Evolutionary conservation across 2,797 vertebrate genomes (phyloP).

Genomic region (Linurgus olivaceus): DNA sequence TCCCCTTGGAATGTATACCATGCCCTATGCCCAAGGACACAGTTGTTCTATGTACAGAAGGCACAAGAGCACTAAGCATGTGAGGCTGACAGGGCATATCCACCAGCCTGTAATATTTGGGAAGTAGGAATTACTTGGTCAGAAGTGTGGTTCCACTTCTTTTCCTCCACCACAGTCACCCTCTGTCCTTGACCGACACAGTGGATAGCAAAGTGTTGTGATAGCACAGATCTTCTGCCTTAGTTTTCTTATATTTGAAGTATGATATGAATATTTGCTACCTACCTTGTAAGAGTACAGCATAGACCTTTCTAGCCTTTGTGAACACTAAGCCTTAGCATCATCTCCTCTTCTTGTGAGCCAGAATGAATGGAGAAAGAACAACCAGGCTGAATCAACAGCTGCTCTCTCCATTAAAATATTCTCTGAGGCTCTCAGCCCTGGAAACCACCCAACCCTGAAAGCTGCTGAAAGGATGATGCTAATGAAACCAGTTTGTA

Average conservation of each 20-base stretch:
- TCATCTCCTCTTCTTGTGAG: not conserved
- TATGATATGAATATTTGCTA: not conserved
- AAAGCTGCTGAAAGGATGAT: not conserved
- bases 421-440: not conserved
- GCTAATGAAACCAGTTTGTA: not conserved
- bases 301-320: not conserved
- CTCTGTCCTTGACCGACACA: not conserved
- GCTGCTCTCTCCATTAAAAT: not conserved
- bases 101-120: not conserved
- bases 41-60: not conserved
- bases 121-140: not conserved
- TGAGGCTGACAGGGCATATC: not conserved
- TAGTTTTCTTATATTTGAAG: not conserved
- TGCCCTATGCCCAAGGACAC: not conserved
- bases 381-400: not conserved
- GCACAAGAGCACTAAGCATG: not conserved
- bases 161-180: not conserved
- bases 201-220: not conserved
- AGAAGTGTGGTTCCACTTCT: not conserved
- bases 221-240: not conserved
- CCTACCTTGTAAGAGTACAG: not conserved
- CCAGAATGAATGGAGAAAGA: not conserved
- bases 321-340: not conserved
- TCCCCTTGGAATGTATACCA: not conserved
- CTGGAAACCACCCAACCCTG: not conserved